A percentile compares a stretch with the other conserved stretches of the same genome.
Evolutionary conservation across 2,113 vertebrate species (phyloP).

Genomic region (Serinus canaria): DNA sequence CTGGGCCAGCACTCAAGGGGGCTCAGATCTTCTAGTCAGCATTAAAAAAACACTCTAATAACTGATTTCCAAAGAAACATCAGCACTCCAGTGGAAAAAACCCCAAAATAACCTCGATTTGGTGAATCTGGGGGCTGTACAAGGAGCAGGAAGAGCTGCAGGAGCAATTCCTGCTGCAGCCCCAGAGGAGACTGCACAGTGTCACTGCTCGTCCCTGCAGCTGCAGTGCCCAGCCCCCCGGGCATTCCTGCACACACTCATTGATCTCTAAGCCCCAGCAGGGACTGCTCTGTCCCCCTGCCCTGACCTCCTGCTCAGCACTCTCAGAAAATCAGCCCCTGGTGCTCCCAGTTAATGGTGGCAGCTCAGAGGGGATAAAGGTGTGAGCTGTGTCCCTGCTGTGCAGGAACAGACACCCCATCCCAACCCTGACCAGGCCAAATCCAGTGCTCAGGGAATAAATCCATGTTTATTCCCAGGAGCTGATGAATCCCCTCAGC

Average conservation of each 20-base stretch:
- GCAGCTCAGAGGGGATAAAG: neutral
- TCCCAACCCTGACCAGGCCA: neutral
- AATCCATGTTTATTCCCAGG: neutral
- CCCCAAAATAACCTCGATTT: accelerated
- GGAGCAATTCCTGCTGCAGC: neutral
- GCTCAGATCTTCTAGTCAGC: accelerated
- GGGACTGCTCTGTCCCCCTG: neutral
- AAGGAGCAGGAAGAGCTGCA: neutral
- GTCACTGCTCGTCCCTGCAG: neutral
- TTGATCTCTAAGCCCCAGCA: neutral
- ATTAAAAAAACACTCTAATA: neutral
- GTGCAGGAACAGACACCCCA: neutral
- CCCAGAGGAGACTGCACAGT: neutral
- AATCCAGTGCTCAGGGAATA: neutral
- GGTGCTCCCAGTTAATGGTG: neutral
- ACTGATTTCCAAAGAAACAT: neutral
- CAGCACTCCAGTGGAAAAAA: neutral
- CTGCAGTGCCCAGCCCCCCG: neutral
- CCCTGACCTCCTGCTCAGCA: neutral
- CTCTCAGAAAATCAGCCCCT: neutral
- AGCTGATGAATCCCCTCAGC: neutral
- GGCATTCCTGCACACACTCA: neutral
- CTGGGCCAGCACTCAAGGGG: neutral
- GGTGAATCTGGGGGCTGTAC: neutral
- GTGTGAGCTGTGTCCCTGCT: neutral